Evolutionary conservation across 2,888 invertebrate species (phyloP), one percentile per base, ranked within the genome.

Genomic region (Spodoptera littoralis): DNA sequence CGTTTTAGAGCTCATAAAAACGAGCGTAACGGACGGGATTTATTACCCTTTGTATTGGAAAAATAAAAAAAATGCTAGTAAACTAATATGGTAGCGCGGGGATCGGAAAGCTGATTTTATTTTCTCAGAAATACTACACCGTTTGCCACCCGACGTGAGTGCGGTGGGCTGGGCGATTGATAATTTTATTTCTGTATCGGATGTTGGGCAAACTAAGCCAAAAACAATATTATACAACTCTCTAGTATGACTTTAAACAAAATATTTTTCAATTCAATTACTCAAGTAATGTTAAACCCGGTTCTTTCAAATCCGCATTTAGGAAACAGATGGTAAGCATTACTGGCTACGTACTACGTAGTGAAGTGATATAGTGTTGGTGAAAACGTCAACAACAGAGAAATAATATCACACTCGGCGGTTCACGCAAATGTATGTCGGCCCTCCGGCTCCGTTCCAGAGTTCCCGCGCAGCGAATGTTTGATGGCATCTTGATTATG

Each of bases 61-160:
- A 81, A 78, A 79, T 77, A 81, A 77, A 84, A 85, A 70, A 87
- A 89, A 87, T 83, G 86, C 83, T 88, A 84, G 90, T 90, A 88
- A 89, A 90, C 90, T 89, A 89, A 90, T 90, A 90, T 90, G 90
- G 91, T 88, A 91, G 90, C 88, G 78, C 77, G 75, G 84, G 87
- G 88, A 89, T 90, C 88, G 77, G 85, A 89, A 87, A 89, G 87
- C 83, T 83, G 86, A 87, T 89, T 90, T 88, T 88, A 87, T 91
- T 89, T 92, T 92, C 90, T 86, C 79, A 88, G 91, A 92, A 92
- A 87, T 83, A 84, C 79, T 83, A 82, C 82, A 85, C 84, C 77
- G 70, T 70, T 70, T 73, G 77, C 79, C 80, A 79, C 72, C 81
- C 81, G 80, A 79, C 73, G 60, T 54, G 77, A 78, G 74, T 69